Evolutionary conservation across 2,113 vertebrate genomes (phyloP), one percentile per base, ranked within the genome.

Genomic region (Cynopterus brachyotis): DNA sequence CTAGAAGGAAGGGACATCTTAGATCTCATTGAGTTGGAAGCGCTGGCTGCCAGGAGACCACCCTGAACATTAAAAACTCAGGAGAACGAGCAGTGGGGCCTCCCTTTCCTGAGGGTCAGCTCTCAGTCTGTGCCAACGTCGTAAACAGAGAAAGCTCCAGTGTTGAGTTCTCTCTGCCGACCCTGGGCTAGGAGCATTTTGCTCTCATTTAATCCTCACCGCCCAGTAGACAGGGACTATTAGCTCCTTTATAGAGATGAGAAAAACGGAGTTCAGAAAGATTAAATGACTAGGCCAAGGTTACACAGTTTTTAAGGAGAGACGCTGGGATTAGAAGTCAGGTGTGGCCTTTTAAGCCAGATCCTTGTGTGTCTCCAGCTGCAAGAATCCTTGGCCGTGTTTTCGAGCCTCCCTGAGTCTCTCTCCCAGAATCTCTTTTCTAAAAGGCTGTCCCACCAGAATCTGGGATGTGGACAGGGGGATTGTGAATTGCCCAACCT

Each of bases 1-100:
- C 62, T 72, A 32, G 50, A 69, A 79, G 97, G 96, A 94, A 91
- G 88, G 81, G 87, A 94, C 95, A 4, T 62, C 55, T 85, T 3
- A 35, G 80, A 64, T 19, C 75, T 92, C 53, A 11, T 2, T 3
- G 67, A 20, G 47, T n/a, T 32, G 32, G 53, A 69, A 66, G 64
- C 26, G 5, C 32, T 22, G 57, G 70, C 78, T 42, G 53, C 92
- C 69, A 60, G 81, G 75, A 91, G 45, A 79, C 92, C 57, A 89
- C 92, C 50, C 67, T 22, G 37, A 86, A 79, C n/a, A 57, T 20
- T 6, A 42, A 70, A 45, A 53, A 9, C 19, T 17, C 40, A 60
- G 64, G 20, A 16, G 22, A 78, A 6, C 42, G 9, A 32, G 40
- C 37, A 50, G 35, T 9, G 16, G 60, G 53, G 6, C 30, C 59